phyloP scores from a whole-genome alignment of 2,113 vertebrate species.

The Hippocampus abdominalis region DNA sequence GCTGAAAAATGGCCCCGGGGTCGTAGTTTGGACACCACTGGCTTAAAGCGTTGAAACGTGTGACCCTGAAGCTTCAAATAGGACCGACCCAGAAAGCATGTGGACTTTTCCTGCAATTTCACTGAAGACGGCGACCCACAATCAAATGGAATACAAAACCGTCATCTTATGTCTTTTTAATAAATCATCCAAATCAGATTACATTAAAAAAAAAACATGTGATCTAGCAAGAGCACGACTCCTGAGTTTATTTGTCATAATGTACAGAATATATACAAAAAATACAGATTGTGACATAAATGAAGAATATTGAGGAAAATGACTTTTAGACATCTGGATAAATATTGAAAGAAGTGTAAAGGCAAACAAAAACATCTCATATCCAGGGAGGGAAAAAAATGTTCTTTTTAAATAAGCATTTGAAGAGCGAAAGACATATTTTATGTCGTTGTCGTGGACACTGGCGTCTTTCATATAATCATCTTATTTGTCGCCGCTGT shows the following conservation, averaged over 20 bases:
- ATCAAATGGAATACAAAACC: not conserved
- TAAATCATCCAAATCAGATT: not conserved
- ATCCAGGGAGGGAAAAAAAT: constrained; percentile 14
- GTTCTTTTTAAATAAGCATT: constrained; percentile 1
- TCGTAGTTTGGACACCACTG: too few relatives aligned
- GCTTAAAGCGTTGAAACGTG: not conserved
- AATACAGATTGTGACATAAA: constrained; percentile 46
- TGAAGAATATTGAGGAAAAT: constrained; percentile 25
- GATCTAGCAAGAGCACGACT: constrained; percentile 7
- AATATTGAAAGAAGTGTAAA: constrained; percentile 44
- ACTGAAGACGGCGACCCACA: not conserved
- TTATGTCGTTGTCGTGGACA: too few relatives aligned
- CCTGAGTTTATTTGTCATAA: constrained; percentile 38
- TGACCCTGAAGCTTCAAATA: not conserved
- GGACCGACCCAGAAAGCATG: too few relatives aligned
- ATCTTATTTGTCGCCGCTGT: not conserved
- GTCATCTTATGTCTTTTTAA: not conserved
- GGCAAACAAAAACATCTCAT: constrained; percentile 31
- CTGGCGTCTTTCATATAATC: not conserved
- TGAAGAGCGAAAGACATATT: not conserved
- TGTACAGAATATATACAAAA: constrained; percentile 42
- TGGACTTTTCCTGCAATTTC: too few relatives aligned
- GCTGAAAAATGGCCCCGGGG: too few relatives aligned
- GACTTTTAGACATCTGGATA: constrained; percentile 39
- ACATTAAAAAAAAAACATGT: constrained; percentile 12